Evolutionary conservation across 1,140 invertebrate genomes (phyloP).

Genomic region (Hetaerina americana): DNA sequence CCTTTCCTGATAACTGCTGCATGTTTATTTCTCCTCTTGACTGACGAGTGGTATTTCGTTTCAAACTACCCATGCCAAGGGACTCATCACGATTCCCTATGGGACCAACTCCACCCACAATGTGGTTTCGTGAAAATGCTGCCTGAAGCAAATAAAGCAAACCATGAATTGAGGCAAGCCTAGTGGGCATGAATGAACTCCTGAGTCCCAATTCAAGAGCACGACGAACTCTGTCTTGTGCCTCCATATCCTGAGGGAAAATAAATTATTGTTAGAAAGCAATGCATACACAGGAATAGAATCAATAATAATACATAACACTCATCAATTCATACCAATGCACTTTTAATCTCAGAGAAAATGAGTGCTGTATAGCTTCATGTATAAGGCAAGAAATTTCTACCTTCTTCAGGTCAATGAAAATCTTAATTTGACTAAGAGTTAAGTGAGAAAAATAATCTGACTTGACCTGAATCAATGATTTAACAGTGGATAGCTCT

Average conservation of each 20-base stretch:
- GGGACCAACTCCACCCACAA: not conserved
- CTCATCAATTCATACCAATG: too few relatives aligned
- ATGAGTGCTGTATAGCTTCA: too few relatives aligned
- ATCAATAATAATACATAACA: too few relatives aligned
- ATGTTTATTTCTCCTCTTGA: not conserved
- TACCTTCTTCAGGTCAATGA: too few relatives aligned
- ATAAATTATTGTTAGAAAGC: constrained; percentile 7
- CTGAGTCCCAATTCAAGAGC: constrained; percentile 48
- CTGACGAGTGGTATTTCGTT: not conserved
- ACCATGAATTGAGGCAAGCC: constrained; percentile 55
- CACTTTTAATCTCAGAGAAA: too few relatives aligned
- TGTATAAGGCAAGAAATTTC: too few relatives aligned
- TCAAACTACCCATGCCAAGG: not conserved
- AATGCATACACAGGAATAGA: too few relatives aligned
- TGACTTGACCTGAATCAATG: too few relatives aligned
- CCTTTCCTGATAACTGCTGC: not conserved
- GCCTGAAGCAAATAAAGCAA: constrained; percentile 61
- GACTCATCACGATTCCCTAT: not conserved
- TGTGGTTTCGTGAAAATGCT: not conserved
- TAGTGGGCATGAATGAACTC: constrained; percentile 47
- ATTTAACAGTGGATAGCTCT: too few relatives aligned
- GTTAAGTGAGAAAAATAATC: too few relatives aligned
- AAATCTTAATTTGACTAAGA: too few relatives aligned
- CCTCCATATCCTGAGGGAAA: constrained; percentile 35
- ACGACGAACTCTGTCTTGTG: constrained; percentile 45